Conservation (phyloP, 1,140 invertebrate species). For the Ctenoplectra terminalis region DNA sequence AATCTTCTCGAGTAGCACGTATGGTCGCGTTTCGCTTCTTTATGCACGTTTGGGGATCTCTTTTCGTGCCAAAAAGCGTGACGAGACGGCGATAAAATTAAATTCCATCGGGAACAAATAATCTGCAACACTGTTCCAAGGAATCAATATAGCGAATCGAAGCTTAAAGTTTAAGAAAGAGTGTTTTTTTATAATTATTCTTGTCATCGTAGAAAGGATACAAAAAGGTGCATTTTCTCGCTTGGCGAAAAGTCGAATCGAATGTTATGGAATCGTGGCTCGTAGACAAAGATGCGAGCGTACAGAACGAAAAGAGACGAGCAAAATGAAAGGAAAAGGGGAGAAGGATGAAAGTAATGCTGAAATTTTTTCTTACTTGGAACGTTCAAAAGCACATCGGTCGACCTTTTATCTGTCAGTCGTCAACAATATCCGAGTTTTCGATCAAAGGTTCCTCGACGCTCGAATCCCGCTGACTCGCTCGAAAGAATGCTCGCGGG, state of each 20-base stretch:
- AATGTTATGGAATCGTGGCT: constrained; percentile 3
- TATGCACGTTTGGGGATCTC: constrained; percentile 22
- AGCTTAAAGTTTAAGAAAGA: not conserved
- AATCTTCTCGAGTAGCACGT: constrained; percentile 25
- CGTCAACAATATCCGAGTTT: constrained; percentile 45
- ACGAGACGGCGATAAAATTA: constrained; percentile 44
- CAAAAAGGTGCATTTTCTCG: not conserved
- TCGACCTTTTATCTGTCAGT: constrained; percentile 30
- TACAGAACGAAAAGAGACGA: not conserved
- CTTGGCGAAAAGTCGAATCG: constrained; percentile 14
- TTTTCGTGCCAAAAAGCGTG: constrained; percentile 5
- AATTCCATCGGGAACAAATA: constrained; percentile 17
- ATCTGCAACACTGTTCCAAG: not conserved
- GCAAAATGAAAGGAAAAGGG: not conserved
- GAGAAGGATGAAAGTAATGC: constrained; percentile 5
- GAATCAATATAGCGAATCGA: not conserved
- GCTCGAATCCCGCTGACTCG: not conserved
- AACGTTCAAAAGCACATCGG: constrained; percentile 3
- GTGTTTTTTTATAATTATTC: not conserved
- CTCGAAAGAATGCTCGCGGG: not conserved
- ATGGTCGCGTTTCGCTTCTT: constrained; percentile 53
- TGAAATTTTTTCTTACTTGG: not conserved
- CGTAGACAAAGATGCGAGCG: not conserved
- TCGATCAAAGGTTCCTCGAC: not conserved
- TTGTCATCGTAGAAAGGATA: not conserved